These are phyloP conservation scores for Blastomussa wellsi DNA, from an alignment of 92 coral and sea anemone species.

Conservation along the genomic window DNA sequence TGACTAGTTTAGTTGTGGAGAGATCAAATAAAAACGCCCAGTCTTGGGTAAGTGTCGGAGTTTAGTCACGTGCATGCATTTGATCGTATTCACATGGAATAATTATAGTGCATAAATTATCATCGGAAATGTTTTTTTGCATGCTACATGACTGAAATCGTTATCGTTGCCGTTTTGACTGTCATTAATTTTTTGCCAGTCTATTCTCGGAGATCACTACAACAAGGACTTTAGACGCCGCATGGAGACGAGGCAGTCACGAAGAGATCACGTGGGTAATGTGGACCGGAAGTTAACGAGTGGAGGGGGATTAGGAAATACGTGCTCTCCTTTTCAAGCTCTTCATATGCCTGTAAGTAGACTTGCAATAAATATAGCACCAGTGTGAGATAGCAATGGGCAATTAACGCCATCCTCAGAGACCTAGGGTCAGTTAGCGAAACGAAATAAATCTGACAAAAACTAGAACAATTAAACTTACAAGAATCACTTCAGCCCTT, in stretches of 20 bases:
- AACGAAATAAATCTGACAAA: no score
- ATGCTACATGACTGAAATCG: no score
- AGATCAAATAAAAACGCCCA: conserved; percentile 58
- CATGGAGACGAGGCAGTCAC: conserved; percentile 86
- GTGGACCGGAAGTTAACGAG: conserved; percentile 77
- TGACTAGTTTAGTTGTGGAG: conserved; percentile 75
- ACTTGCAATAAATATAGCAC: not conserved
- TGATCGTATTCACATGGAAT: not conserved
- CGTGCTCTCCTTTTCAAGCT: conserved; percentile 95
- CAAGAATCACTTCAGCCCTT: no score
- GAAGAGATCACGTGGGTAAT: conserved; percentile 86
- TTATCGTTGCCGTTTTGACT: not conserved
- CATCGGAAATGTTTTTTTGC: not conserved
- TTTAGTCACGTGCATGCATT: not conserved
- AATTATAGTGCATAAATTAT: not conserved
- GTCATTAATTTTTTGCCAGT: conserved; percentile 40
- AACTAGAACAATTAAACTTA: no score
- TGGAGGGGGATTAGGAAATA: conserved; percentile 77
- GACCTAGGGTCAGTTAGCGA: no score
- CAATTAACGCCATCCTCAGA: not conserved
- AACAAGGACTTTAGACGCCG: conserved; percentile 93
- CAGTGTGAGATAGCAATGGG: not conserved
- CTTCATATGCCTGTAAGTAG: conserved; percentile 79
- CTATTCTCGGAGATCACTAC: conserved; percentile 91
- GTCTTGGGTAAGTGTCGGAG: conserved; percentile 78